Conservation (phyloP, 2,888 invertebrate genomes). For the Acronicta alni region DNA sequence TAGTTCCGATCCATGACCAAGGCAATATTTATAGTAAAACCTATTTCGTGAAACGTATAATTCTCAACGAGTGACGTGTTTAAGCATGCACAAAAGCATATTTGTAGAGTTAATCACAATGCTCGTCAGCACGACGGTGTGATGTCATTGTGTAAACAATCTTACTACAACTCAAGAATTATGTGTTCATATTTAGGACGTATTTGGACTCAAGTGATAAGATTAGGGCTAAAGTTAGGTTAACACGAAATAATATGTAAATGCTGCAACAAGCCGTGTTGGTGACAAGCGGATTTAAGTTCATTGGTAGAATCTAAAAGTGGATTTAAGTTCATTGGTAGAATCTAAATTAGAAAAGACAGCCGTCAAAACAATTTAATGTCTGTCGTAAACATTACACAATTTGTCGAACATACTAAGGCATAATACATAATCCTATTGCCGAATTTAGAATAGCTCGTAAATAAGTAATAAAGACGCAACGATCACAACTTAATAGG, state of each 20-base stretch:
- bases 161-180: constrained; percentile 22
- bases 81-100: constrained; percentile 38
- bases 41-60: constrained; percentile 28
- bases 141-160: constrained; percentile 51
- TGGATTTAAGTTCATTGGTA: no score
- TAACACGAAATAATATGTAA: neutral
- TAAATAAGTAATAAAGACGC: constrained; percentile 39
- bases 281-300: no score
- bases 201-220: constrained; percentile 5
- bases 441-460: constrained; percentile 19
- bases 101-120: constrained; percentile 52
- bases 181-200: constrained; percentile 13
- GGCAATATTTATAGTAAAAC: constrained; percentile 27
- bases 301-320: no score
- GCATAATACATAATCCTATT: constrained; percentile 5
- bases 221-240: neutral
- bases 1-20: constrained; percentile 38
- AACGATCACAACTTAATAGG: constrained; percentile 27
- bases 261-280: no score
- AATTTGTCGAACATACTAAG: constrained; percentile 3
- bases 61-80: constrained; percentile 40
- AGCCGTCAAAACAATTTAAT: constrained; percentile 22
- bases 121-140: constrained; percentile 44
- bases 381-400: constrained; percentile 26
- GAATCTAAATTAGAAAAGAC: no score